Conservation (phyloP, 2,888 invertebrate genomes). For the Chirona hameri region DNA sequence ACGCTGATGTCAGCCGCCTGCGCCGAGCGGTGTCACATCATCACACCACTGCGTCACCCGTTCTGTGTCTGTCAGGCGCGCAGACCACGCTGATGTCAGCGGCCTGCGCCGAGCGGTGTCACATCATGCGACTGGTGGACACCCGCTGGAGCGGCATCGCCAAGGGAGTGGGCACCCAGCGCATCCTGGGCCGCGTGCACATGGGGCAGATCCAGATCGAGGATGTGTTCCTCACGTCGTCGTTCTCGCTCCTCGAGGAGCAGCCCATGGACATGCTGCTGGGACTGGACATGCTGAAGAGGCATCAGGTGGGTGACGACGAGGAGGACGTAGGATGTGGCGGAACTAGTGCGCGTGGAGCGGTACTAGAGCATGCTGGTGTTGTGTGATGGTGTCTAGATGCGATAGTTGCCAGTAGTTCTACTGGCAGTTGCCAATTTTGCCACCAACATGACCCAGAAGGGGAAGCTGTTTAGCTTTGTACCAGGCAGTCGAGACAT, state of each 20-base stretch:
- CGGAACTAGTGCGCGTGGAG: too few species aligned
- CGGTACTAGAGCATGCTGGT: too few species aligned
- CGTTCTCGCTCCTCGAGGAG: slow-evolving; percentile 93
- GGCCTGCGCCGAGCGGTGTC: slow-evolving; percentile 88
- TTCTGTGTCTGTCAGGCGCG: slow-evolving; percentile 58
- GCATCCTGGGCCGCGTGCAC: slow-evolving; percentile 93
- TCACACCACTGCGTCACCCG: not conserved
- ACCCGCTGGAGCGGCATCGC: slow-evolving; percentile 93
- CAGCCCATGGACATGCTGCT: slow-evolving; percentile 98
- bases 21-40: too few species aligned
- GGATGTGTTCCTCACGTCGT: slow-evolving; percentile 86
- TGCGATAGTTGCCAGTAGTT: too few species aligned
- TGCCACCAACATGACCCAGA: too few species aligned
- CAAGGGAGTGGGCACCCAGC: slow-evolving; percentile 94
- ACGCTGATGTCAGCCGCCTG: too few species aligned
- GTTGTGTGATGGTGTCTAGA: too few species aligned
- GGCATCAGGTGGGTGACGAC: slow-evolving; percentile 75
- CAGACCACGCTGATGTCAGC: slow-evolving; percentile 99
- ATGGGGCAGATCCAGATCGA: slow-evolving; percentile 96
- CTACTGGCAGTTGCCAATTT: too few species aligned
- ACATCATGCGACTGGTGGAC: slow-evolving; percentile 85
- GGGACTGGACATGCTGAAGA: slow-evolving; percentile 93
- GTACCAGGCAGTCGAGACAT: too few species aligned
- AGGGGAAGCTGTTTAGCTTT: too few species aligned
- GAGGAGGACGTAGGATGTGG: not conserved